phyloP scores from a whole-genome alignment of 1,140 invertebrate genomes.

The Portunus trituberculatus region DNA sequence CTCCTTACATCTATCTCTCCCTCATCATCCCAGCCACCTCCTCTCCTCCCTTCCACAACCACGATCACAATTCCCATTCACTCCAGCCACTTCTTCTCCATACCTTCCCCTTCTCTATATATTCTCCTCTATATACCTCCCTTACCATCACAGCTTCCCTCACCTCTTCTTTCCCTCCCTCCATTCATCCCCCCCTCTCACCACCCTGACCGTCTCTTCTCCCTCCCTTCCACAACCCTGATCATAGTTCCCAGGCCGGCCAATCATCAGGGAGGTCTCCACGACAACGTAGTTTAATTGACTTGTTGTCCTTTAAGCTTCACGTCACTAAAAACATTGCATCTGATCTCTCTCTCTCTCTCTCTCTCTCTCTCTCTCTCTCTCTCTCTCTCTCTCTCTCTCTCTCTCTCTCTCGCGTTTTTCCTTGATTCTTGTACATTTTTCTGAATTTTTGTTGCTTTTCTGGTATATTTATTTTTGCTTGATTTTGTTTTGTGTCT shows the following conservation, averaged over 20 bases:
- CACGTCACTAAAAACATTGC: neutral
- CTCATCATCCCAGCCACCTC: too few relatives aligned
- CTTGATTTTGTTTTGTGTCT: too few relatives aligned
- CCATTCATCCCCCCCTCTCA: neutral
- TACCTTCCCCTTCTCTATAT: neutral
- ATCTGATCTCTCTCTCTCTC: neutral
- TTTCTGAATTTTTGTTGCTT: too few relatives aligned
- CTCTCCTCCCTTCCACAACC: too few relatives aligned
- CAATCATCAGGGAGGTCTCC: neutral
- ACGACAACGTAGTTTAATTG: neutral
- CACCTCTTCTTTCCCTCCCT: neutral
- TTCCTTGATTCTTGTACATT: too few relatives aligned
- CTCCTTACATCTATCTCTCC: too few relatives aligned
- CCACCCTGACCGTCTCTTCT: neutral
- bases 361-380: too few relatives aligned
- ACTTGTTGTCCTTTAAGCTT: neutral
- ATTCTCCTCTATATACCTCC: neutral
- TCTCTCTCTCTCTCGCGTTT: too few relatives aligned
- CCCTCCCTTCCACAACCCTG: neutral
- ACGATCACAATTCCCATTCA: neutral
- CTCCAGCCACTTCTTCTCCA: neutral
- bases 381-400: too few relatives aligned
- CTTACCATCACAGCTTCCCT: neutral
- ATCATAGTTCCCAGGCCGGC: neutral
- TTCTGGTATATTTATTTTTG: too few relatives aligned